Evolutionary conservation across 2,888 invertebrate species (phyloP), one percentile per base, ranked within the genome.

Genomic region (Zootermopsis nevadensis): DNA sequence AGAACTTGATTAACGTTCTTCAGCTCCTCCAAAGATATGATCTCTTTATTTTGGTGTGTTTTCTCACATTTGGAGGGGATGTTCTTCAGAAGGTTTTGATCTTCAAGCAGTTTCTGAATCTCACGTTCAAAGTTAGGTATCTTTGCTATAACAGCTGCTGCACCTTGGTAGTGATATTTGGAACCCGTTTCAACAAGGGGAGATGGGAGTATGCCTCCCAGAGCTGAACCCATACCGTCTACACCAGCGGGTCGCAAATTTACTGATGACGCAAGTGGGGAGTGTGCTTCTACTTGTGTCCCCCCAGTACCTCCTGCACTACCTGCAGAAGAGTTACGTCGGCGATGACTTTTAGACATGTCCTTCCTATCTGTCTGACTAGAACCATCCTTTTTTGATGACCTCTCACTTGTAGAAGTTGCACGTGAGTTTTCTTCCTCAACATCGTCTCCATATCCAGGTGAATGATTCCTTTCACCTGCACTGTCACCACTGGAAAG

Each of bases 21-120:
- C 79, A 88, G 82, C 82, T 88, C 88, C 81, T 91, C 92, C 85
- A 92, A 88, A 8, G 92, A 91, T 85, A 93, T 91, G 83, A 91
- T 85, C 89, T 93, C 93, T 86, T 93, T 91, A 87, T 92, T 92
- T 87, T 93, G 90, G 86, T 93, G 93, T 86, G 92, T 92, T 84
- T 92, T 89, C 86, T 93, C 93, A 80, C 91, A 89, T 88, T 93
- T 93, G 38, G 92, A 91, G 80, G 93, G 92, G 87, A 91, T 92
- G 87, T 91, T 92, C 87, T 93, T 93, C 84, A 93, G 90, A 84
- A 93, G 88, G 89, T 93, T 93, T 88, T 94, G 94, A 87, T 95
- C 95, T 87, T 95, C 95, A 85, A 95, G 91, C 86, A 95, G 91
- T 89, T 95, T 93, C 89, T 95, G 95, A 86, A 96, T 94, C 89